Percentiles rank a stretch among this genome's conserved stretches.
Conservation (phyloP, 2,797 vertebrate species). For the Leptoclinus maculatus region DNA sequence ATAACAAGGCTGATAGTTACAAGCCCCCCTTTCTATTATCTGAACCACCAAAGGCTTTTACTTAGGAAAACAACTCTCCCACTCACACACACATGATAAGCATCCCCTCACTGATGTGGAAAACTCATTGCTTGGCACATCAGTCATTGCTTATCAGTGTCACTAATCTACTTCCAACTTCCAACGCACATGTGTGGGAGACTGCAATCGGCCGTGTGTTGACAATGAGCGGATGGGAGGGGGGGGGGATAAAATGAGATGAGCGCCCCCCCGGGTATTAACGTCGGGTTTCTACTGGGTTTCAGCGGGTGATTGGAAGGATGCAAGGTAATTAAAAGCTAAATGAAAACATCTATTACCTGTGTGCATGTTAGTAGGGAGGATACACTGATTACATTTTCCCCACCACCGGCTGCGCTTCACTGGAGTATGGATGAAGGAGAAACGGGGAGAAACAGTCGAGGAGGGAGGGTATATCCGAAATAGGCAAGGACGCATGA, state of each 20-base stretch:
- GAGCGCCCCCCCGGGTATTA: slow-evolving; percentile 38
- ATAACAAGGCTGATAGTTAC: background rate
- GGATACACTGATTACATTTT: slow-evolving; percentile 68
- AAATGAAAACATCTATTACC: slow-evolving; percentile 68
- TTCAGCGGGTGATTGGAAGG: slow-evolving; percentile 66
- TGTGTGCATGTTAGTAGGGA: slow-evolving; percentile 24
- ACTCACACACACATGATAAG: slow-evolving; percentile 33
- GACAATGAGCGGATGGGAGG: slow-evolving; percentile 35
- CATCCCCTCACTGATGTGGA: slow-evolving; percentile 45
- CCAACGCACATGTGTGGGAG: slow-evolving; percentile 43
- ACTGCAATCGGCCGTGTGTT: slow-evolving; percentile 24
- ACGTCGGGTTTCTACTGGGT: slow-evolving; percentile 42
- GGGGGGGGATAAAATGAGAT: slow-evolving; percentile 34
- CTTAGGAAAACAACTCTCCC: slow-evolving; percentile 36
- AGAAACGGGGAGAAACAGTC: slow-evolving; percentile 7
- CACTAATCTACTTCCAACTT: slow-evolving; percentile 67
- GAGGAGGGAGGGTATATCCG: slow-evolving; percentile 13
- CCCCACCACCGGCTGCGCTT: slow-evolving; percentile 28
- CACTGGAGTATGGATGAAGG: slow-evolving; percentile 20
- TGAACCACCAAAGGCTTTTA: slow-evolving; percentile 40
- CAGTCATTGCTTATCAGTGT: slow-evolving; percentile 67
- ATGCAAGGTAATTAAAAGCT: slow-evolving; percentile 76
- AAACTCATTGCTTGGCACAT: slow-evolving; percentile 54
- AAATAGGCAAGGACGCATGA: slow-evolving; percentile 31
- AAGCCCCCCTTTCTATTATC: slow-evolving; percentile 9